Evolutionary conservation across 1,140 invertebrate genomes (phyloP).

Genomic region (Plutomurus gul): DNA sequence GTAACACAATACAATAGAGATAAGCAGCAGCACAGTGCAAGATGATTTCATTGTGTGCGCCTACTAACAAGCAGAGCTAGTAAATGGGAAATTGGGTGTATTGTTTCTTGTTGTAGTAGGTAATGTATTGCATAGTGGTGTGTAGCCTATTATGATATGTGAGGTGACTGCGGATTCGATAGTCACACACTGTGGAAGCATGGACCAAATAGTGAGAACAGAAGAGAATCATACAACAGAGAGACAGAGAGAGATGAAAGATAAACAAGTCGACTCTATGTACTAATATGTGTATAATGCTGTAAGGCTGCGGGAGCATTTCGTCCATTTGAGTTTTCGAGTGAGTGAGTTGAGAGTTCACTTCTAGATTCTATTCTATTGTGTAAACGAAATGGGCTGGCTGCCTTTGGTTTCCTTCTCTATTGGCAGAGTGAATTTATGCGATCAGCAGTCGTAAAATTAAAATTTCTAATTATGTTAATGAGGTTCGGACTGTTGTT

Average conservation of each 20-base stretch:
- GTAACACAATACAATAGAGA: too few species aligned
- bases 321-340: background rate
- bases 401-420: background rate
- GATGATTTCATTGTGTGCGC: background rate
- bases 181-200: too few species aligned
- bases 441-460: constrained; percentile 49
- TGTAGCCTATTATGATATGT: too few species aligned
- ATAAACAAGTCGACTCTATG: constrained; percentile 2
- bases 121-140: background rate
- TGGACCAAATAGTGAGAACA: too few species aligned
- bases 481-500: constrained; percentile 37
- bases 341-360: background rate
- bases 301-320: background rate
- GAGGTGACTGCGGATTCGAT: too few species aligned
- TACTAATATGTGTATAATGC: background rate
- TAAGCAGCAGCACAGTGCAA: too few species aligned
- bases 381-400: background rate
- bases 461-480: constrained; percentile 52
- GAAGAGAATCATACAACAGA: too few species aligned
- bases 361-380: background rate
- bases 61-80: background rate
- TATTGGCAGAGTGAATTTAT: constrained; percentile 36
- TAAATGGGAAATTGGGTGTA: constrained; percentile 14
- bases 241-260: too few species aligned
- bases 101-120: background rate